Evolutionary conservation across 2,113 vertebrate genomes (phyloP), one percentile per base, ranked within the genome.

Genomic region (Ellobius talpinus): DNA sequence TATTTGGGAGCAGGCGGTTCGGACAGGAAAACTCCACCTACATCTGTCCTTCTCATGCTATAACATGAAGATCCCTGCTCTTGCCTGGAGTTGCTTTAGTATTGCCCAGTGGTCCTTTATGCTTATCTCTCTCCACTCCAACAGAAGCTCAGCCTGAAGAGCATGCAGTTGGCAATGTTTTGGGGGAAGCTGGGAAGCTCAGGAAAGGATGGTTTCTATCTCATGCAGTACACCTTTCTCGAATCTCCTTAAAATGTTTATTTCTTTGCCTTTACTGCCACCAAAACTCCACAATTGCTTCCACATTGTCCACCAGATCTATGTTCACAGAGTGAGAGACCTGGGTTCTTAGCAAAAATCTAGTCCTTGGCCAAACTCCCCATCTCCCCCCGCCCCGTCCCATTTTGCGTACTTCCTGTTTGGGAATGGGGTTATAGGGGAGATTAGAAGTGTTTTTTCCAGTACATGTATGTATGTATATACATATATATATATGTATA

Each of bases 221-320:
- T 94, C 73, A 86, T 21, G 39, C 39, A 73, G 36, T 29, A 78
- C 89, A 73, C 8, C 76, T 88, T 93, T 84, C 72, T 90, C 58
- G 55, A 82, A 61, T 76, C 29, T 65, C 63, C 87, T 90, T 50
- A 74, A 77, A 96, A 81, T 29, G 6, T 0, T n/a, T 1, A 89
- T 73, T 42, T 81, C 24, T 26, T 87, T 9, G 11, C 16, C n/a
- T 7, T 79, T 61, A 24, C 70, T 9, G 9, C 72, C 6, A 36
- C 3, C 7, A 5, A 91, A 65, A 70, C 50, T 31, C 12, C 50
- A 24, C 3, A 17, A 12, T 11, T 29, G 7, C 78, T 50, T 65
- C 31, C 50, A 73, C 8, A 29, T 0, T n/a, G 14, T 4, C 77
- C 73, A 84, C 45, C 42, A n/a, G 14, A 85, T 7, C n/a, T 65